Evolutionary conservation across 1,140 invertebrate genomes (phyloP).

Genomic region (Brachionus angularis): DNA sequence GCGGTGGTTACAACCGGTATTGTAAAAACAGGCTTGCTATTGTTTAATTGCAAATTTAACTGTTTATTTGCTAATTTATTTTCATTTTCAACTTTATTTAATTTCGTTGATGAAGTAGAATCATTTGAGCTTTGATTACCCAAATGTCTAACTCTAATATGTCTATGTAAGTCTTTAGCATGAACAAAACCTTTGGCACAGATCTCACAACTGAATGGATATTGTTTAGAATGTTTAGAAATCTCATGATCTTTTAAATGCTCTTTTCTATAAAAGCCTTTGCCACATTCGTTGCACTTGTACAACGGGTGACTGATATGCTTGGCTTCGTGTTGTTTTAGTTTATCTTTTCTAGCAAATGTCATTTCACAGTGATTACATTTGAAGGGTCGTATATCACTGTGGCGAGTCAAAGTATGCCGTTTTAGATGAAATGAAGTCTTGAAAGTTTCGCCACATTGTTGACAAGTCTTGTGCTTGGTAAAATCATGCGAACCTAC

Average conservation of each 20-base stretch:
- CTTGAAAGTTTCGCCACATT: slow-evolving; percentile 24
- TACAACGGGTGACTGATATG: neutral
- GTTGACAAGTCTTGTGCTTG: slow-evolving; percentile 8
- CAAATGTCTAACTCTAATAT: slow-evolving; percentile 1
- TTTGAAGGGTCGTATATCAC: slow-evolving; percentile 1
- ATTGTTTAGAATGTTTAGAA: slow-evolving; percentile 26
- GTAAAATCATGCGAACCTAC: slow-evolving; percentile 1
- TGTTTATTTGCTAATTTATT: too few species aligned
- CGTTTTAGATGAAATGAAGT: slow-evolving; percentile 31
- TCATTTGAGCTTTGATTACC: slow-evolving; percentile 4
- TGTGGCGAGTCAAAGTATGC: slow-evolving; percentile 3
- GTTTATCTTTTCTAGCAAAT: slow-evolving; percentile 30
- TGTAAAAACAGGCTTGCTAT: neutral
- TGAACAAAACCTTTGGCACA: slow-evolving; percentile 34
- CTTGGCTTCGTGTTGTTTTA: slow-evolving; percentile 36
- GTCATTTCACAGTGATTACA: slow-evolving; percentile 30
- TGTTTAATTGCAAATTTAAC: neutral
- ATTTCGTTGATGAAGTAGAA: too few species aligned
- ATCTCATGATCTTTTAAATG: slow-evolving; percentile 37
- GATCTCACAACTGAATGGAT: slow-evolving; percentile 26
- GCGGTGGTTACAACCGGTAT: neutral
- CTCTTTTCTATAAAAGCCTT: slow-evolving; percentile 17
- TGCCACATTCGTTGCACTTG: neutral
- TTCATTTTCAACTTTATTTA: too few species aligned
- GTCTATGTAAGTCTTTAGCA: slow-evolving; percentile 13